phyloP scores from a whole-genome alignment of 92 coral and sea anemone species.

The Phenganax stokvisi region DNA sequence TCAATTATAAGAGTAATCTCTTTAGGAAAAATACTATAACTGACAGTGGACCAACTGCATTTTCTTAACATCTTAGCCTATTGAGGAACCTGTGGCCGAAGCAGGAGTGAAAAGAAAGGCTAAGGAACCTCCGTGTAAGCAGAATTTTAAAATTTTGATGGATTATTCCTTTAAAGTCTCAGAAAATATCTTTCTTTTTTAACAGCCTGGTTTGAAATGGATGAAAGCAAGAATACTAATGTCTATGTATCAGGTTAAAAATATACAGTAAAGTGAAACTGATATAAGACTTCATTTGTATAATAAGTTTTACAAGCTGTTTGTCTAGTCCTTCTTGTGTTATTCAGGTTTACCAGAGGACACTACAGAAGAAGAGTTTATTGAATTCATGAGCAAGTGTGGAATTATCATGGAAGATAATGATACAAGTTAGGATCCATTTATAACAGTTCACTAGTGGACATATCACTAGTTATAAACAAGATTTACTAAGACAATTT shows the following conservation, averaged over 20 bases:
- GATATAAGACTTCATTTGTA: background rate
- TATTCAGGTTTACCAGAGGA: constrained; percentile 73
- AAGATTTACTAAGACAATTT: too few relatives aligned
- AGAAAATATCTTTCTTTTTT: constrained; percentile 13
- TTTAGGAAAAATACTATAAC: background rate
- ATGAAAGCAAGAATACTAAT: constrained; percentile 75
- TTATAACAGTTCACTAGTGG: background rate
- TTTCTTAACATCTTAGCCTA: background rate
- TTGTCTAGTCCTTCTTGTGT: background rate
- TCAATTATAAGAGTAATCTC: background rate
- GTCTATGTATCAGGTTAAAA: constrained; percentile 80
- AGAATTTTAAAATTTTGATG: background rate
- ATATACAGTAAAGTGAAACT: background rate
- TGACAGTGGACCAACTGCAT: background rate
- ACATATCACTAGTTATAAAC: background rate
- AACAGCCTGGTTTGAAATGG: constrained; percentile 89
- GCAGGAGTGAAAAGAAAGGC: constrained; percentile 53
- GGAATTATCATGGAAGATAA: constrained; percentile 92
- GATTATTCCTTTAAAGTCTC: background rate
- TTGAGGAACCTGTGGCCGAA: constrained; percentile 9
- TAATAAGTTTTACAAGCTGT: background rate
- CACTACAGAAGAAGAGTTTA: constrained; percentile 82
- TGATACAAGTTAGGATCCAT: constrained; percentile 63
- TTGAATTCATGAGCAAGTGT: constrained; percentile 83
- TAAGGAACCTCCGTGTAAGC: constrained; percentile 50